These are phyloP conservation scores for Agriopis marginaria DNA, from an alignment of 2,888 invertebrate genomes.

Conservation along the genomic window DNA sequence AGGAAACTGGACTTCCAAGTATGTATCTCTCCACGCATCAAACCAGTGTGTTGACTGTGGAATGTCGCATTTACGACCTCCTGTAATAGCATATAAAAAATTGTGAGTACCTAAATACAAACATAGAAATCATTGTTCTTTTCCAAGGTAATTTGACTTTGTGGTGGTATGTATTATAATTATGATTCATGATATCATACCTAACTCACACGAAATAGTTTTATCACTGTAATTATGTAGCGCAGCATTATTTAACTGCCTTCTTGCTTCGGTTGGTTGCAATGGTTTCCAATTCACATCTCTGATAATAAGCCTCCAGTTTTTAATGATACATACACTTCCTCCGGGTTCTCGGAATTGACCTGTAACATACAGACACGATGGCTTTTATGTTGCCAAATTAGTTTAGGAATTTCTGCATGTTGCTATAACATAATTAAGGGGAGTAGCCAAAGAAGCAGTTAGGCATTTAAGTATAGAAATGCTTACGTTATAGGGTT, in stretches of 20 bases:
- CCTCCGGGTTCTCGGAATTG: constrained; percentile 95
- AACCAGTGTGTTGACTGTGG: constrained; percentile 96
- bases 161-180: not conserved
- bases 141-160: not conserved
- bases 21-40: constrained; percentile 97
- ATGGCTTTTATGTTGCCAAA: not conserved
- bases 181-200: constrained; percentile 61
- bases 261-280: constrained; percentile 92
- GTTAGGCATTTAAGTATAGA: not conserved
- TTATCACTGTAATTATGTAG: constrained; percentile 85
- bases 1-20: constrained; percentile 94
- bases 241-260: constrained; percentile 94
- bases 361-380: constrained; percentile 79
- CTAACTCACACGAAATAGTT: constrained; percentile 84
- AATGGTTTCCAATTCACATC: constrained; percentile 94
- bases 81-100: constrained; percentile 60
- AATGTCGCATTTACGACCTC: constrained; percentile 87
- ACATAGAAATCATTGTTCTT: not conserved
- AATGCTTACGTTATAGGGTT: not conserved
- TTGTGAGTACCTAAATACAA: no score
- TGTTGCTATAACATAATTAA: not conserved
- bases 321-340: constrained; percentile 89
- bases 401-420: not conserved
- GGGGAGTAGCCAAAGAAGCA: not conserved
- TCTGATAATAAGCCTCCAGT: constrained; percentile 92